These are phyloP conservation scores for Oophaga pumilio DNA, from an alignment of 2,113 vertebrate species.

Conservation along the genomic window DNA sequence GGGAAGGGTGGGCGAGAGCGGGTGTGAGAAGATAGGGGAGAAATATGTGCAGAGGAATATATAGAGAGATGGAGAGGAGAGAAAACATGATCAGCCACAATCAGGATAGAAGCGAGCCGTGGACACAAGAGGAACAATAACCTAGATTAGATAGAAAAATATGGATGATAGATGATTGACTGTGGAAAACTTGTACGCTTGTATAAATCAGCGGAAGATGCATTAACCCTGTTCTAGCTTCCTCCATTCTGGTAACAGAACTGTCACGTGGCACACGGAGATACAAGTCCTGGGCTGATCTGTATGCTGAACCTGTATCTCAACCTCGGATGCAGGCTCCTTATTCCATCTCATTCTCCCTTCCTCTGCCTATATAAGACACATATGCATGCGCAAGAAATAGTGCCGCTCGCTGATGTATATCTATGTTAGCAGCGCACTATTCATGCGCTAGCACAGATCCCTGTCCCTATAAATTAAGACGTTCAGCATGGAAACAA, in stretches of 20 bases:
- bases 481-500: not conserved
- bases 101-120: not conserved
- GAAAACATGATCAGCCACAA: not conserved
- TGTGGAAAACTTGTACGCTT: not conserved
- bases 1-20: constrained; percentile 12
- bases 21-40: constrained; percentile 15
- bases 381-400: not conserved
- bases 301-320: constrained; percentile 35
- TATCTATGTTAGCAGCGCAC: not conserved
- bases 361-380: not conserved
- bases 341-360: constrained; percentile 4
- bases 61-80: not conserved
- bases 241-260: not conserved
- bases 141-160: not conserved
- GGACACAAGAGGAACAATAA: not conserved
- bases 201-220: not conserved
- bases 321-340: constrained; percentile 2
- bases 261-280: not conserved
- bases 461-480: not conserved
- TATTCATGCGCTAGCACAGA: not conserved
- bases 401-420: not conserved
- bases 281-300: constrained; percentile 24
- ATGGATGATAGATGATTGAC: not conserved
- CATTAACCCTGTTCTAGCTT: constrained; percentile 5
- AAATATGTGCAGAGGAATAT: constrained; percentile 12